Conservation (phyloP, 2,797 vertebrate species). For the Nannoperca australis region DNA sequence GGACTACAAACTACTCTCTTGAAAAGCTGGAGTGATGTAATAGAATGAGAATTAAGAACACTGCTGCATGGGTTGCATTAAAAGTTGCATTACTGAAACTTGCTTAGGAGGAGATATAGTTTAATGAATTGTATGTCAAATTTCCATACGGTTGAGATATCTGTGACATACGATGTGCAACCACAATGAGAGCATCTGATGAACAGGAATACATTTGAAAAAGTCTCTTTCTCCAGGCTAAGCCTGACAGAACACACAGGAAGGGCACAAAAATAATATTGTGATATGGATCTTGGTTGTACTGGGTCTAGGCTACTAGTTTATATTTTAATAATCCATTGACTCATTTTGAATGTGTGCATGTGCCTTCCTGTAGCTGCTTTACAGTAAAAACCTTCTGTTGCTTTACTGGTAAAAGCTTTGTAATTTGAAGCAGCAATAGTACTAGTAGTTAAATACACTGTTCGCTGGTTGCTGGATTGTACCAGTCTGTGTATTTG, state of each 20-base stretch:
- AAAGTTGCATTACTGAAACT: neutral
- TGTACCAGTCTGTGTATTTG: neutral
- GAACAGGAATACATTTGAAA: conserved; percentile 2
- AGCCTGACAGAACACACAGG: neutral
- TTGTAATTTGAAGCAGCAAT: neutral
- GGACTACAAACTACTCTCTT: neutral
- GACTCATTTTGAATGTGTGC: neutral
- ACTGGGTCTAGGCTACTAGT: neutral
- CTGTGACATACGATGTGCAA: neutral
- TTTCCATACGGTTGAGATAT: neutral
- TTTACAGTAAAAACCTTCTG: neutral
- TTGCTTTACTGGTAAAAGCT: neutral
- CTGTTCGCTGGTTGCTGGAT: neutral
- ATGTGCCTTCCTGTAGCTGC: neutral
- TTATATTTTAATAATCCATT: neutral
- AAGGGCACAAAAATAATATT: neutral
- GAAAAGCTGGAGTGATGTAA: too few species aligned
- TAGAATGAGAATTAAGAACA: neutral
- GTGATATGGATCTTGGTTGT: neutral
- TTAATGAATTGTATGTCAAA: neutral
- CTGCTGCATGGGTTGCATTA: neutral
- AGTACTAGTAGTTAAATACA: neutral
- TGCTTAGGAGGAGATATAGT: neutral
- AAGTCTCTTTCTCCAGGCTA: neutral
- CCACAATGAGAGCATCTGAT: neutral